phyloP scores from a whole-genome alignment of 2,113 vertebrate genomes.

The Rhipidura dahli region DNA sequence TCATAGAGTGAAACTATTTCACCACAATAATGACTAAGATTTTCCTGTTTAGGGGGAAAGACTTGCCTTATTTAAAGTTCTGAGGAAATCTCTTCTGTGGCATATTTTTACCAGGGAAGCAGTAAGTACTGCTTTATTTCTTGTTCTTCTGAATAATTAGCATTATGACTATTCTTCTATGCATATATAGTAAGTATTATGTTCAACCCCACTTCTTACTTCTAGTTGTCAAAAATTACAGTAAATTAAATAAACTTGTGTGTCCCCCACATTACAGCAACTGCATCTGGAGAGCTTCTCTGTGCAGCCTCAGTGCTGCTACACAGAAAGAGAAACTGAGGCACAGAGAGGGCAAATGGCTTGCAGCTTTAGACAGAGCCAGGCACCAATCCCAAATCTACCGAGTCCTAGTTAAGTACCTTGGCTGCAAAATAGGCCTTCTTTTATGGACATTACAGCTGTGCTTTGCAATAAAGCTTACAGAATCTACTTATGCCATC shows the following conservation, averaged over 20 bases:
- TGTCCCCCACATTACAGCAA: rapidly evolving
- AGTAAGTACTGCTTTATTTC: background rate
- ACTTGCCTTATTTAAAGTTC: background rate
- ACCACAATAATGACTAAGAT: background rate
- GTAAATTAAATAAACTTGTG: background rate
- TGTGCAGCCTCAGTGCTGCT: background rate
- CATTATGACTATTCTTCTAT: background rate
- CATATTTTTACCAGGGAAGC: background rate
- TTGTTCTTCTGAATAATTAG: background rate
- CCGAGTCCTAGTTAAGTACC: background rate
- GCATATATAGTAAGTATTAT: background rate
- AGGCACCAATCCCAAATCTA: background rate
- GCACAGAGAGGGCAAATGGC: background rate
- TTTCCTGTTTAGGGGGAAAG: background rate
- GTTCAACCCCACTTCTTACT: background rate
- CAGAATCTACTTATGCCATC: background rate
- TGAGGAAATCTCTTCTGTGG: background rate
- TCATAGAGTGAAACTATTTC: background rate
- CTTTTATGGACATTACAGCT: background rate
- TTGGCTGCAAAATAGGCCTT: background rate
- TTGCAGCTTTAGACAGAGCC: background rate
- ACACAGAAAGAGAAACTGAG: background rate
- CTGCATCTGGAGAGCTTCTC: background rate
- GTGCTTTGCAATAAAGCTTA: background rate
- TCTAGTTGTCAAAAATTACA: background rate